Base-by-base conservation (phyloP, 1,140 invertebrate genomes). In the Sarcophaga peregrina region DNA sequence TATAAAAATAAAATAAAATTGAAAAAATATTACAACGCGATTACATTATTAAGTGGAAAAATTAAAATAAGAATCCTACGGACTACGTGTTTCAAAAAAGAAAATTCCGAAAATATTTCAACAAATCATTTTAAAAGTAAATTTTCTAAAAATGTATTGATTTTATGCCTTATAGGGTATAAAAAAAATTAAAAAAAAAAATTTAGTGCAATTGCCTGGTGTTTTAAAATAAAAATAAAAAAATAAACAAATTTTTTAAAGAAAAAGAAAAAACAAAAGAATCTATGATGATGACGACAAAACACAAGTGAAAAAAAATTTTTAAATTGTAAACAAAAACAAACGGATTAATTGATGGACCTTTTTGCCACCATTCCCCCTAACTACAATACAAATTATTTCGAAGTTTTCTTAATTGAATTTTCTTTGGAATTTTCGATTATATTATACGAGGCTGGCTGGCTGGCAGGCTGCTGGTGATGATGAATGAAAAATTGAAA, bases 401-500 rank as follows among this genome's bases (percentile, higher is more conserved):
- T n/a, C n/a, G n/a, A n/a, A n/a, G n/a, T n/a, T n/a, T n/a, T n/a
- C n/a, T n/a, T n/a, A n/a, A n/a, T n/a, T n/a, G n/a, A n/a, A n/a
- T n/a, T n/a, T n/a, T n/a, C n/a, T n/a, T n/a, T n/a, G n/a, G n/a
- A n/a, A n/a, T n/a, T n/a, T n/a, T n/a, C n/a, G n/a, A n/a, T n/a
- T n/a, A n/a, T n/a, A n/a, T n/a, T n/a, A n/a, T n/a, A n/a, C 58
- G 15, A 68, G n/a, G n/a, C n/a, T n/a, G 58, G 58, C 58, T 68
- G 58, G 58, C 58, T 68, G 58, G n/a, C 58, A 15, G n/a, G 58
- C 58, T 68, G 58, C n/a, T 50, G 48, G 11, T 68, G 58, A 15
- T 68, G 58, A 17, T 68, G 58, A 68, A 68, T 68, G 58, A 68
- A 68, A 68, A 68, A 68, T 68, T 20, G 58, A 68, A 68, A 5